Evolutionary conservation across 2,113 vertebrate species (phyloP), one percentile per base, ranked within the genome.

Genomic region (Lepisosteus oculatus): DNA sequence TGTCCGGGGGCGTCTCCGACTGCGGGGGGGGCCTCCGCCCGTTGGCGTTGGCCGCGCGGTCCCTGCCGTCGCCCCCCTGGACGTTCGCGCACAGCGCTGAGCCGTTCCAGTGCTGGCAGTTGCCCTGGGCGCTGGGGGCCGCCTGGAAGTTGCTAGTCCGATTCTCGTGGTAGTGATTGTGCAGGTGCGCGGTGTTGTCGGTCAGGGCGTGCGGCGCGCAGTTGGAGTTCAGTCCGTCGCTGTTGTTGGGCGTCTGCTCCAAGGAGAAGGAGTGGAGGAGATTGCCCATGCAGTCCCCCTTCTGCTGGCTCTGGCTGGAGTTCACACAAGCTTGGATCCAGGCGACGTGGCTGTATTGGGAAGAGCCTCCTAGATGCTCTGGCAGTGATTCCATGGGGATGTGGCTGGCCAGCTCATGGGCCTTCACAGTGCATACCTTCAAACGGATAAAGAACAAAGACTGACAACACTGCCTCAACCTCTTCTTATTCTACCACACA

Each of bases 241-340:
- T 78, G 43, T 68, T 57, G 56, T 68, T 57, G 56, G 72, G 80
- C 65, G 85, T 72, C 12, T 81, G 87, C 59, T 91, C 88, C 41
- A 86, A 76, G 75, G 84, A 86, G 81, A 92, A 93, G 47, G 92
- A 92, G 72, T 83, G 83, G 72, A 93, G 82, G 63, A 93, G 83
- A 77, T 84, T 90, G 63, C 91, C 92, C 83, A 93, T 86, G 47
- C 91, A 93, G 80, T 93, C 92, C 0, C 87, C 86, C 61, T 72
- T 75, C 62, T 65, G 74, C 55, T 73, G 70, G 5, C 55, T 57
- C 51, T 74, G 85, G 43, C 76, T 76, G 7, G 82, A 69, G 66
- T 93, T 94, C 65, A 94, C 85, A 54, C 92, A 94, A 6, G 91
- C 89, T 80, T 94, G 92, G 78, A 94, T 93, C 92, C 92, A 93